Evolutionary conservation across 1,140 invertebrate species (phyloP).

Genomic region (Eumaeus atala): DNA sequence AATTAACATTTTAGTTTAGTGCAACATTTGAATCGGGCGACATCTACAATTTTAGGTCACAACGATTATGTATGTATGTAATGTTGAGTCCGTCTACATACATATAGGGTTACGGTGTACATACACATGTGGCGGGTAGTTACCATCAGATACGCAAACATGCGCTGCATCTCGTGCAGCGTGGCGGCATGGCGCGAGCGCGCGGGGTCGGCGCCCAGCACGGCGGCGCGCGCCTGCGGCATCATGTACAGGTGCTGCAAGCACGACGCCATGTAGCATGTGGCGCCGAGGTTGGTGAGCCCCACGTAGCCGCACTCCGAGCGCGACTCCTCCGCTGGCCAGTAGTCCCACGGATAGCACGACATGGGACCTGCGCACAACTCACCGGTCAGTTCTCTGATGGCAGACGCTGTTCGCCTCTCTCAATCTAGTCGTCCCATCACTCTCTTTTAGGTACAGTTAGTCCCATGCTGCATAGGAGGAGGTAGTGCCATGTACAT

Average conservation of each 20-base stretch:
- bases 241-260: slow-evolving; percentile 98
- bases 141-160: slow-evolving; percentile 94
- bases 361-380: slow-evolving; percentile 59
- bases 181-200: slow-evolving; percentile 87
- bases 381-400: too few species aligned
- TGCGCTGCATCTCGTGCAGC: slow-evolving; percentile 90
- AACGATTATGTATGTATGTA: too few species aligned
- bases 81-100: too few species aligned
- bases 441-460: too few species aligned
- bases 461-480: too few species aligned
- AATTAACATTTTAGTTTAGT: too few species aligned
- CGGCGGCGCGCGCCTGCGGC: slow-evolving; percentile 89
- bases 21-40: too few species aligned
- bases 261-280: slow-evolving; percentile 97
- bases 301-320: slow-evolving; percentile 96
- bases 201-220: slow-evolving; percentile 78
- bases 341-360: slow-evolving; percentile 96
- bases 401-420: too few species aligned
- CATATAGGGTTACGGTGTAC: too few species aligned
- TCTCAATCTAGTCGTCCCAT: too few species aligned
- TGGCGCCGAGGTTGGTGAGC: slow-evolving; percentile 94
- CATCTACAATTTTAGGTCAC: too few species aligned
- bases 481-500: too few species aligned
- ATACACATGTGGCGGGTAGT: neutral
- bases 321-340: slow-evolving; percentile 95